Base-by-base conservation (phyloP, 2,888 invertebrate genomes). In the Drosophila anceps region DNA sequence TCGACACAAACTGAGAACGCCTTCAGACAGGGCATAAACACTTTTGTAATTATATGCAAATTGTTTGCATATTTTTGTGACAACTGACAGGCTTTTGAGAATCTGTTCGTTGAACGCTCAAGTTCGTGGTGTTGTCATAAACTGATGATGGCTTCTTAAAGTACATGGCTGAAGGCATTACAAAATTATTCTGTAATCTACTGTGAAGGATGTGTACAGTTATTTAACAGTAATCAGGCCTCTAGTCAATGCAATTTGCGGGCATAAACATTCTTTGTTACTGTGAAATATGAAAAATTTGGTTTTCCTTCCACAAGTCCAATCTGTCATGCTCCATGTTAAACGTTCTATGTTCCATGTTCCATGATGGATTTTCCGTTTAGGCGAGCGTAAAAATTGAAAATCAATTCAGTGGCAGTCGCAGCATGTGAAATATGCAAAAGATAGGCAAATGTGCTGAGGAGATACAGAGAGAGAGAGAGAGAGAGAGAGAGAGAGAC, bases 321-420 rank as follows among this genome's bases (percentile, higher is more conserved):
- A 76, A 70, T 53, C 71, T 79, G 76, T 66, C 66, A 66, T 57
- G 37, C 64, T 41, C 68, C 79, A 68, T 65, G n/a, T n/a, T n/a
- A n/a, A n/a, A n/a, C n/a, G n/a, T n/a, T n/a, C n/a, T n/a, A n/a
- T n/a, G 68, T 64, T 61, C 68, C 79, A 65, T 65, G 68, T 61
- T 55, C 18, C 46, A 50, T 78, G 80, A 73, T 70, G 79, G 69
- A 84, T 87, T 84, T 84, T 89, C 88, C 67, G 88, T 89, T 89
- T 84, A 84, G 82, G 82, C 76, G 68, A 89, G 84, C 89, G 73
- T 89, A 87, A 89, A 87, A 89, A 84, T 84, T 84, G 88, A 84
- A 84, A 89, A 84, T 84, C 84, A 84, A 84, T 89, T 87, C 69
- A 27, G 29, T 65, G 63, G 31, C 68, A 82, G 58, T 51, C 66